Evolutionary conservation across 2,113 vertebrate species (phyloP), one percentile per base, ranked within the genome.

Genomic region (Mormoops blainvillei): DNA sequence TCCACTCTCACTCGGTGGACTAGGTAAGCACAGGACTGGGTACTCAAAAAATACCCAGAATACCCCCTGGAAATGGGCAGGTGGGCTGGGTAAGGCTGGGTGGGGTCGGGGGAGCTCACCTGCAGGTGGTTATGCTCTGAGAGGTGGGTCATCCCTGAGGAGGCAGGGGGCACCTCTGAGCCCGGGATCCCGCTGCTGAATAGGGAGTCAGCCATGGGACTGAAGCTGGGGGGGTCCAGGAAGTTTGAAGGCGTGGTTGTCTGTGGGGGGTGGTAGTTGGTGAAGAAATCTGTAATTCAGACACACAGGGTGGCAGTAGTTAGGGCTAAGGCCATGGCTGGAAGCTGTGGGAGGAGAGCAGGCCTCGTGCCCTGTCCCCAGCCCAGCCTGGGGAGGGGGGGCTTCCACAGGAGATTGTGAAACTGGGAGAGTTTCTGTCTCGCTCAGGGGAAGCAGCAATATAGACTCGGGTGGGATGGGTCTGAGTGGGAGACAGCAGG

Each of bases 281-380:
- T 96, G 98, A 99, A 98, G 95, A 99, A 98, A 96, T 98, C 98
- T 99, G 96, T 50, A 85, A 96, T 61, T 86, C 20, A 88, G 97
- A 97, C 63, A 80, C 58, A 94, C 24, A 74, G 77, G 63, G 81
- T 0, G 7, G 87, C 45, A 38, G 68, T 28, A 26, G 12, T 96
- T 74, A 97, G 67, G 77, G 56, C 15, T 73, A 14, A 52, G 50
- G 89, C 50, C 9, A 3, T 8, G 33, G 8, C 54, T 65, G 31
- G 76, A 43, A 19, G 78, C 93, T 70, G 89, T 2, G 20, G 80
- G 77, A 68, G 65, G 85, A 95, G 20, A 38, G 63, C 0, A 7
- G 71, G 80, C 67, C 68, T 76, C 13, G 10, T 63, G 54, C 77
- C 48, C 58, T 61, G 71, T 90, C 56, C 61, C 31, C 18, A 16